Base-by-base conservation (phyloP, 2,113 vertebrate genomes). In the Sterrhoptilus dennistouni region DNA sequence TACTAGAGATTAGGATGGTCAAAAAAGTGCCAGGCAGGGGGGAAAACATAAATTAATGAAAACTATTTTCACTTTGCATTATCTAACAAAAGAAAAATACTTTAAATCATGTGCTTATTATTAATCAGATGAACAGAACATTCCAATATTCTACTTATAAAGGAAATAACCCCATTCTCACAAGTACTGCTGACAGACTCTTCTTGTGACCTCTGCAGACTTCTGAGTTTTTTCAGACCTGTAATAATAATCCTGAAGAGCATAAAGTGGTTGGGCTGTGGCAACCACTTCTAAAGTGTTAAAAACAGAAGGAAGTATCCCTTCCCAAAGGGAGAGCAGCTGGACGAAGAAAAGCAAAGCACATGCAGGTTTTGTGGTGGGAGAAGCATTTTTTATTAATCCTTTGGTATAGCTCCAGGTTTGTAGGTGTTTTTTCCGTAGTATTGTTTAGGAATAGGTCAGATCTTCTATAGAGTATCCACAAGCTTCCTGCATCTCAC, bases 161-260 rank as follows among this genome's bases (percentile, higher is more conserved):
- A 60, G 5, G 12, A 29, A 78, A 44, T 23, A 69, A 52, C 31
- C 3, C 1, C 27, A 14, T 5, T 78, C 60, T 33, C 59, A 38
- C 60, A 53, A 65, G 45, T 16, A 28, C 50, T 92, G 45, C 35
- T 90, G 78, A 33, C 50, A 65, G 64, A 19, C 33, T 84, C 20
- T 54, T 71, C 61, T 70, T 0, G 0, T 54, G 40, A 60, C 20
- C 59, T 64, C 40, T 0, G 0, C 20, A 87, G 44, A 23, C 14
- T 72, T 64, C 38, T 14, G 64, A 72, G 18, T 47, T 19, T 63
- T 70, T 75, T 82, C 61, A 85, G 36, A 66, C 52, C 33, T 31
- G 14, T 13, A 16, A 24, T 10, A 47, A n/a, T 42, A 50, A 16
- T n/a, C 17, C 21, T n/a, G 8, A 60, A 70, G 66, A 82, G 22